Evolutionary conservation across 2,113 vertebrate genomes (phyloP), one percentile per base, ranked within the genome.

Genomic region (Tauraco erythrolophus): DNA sequence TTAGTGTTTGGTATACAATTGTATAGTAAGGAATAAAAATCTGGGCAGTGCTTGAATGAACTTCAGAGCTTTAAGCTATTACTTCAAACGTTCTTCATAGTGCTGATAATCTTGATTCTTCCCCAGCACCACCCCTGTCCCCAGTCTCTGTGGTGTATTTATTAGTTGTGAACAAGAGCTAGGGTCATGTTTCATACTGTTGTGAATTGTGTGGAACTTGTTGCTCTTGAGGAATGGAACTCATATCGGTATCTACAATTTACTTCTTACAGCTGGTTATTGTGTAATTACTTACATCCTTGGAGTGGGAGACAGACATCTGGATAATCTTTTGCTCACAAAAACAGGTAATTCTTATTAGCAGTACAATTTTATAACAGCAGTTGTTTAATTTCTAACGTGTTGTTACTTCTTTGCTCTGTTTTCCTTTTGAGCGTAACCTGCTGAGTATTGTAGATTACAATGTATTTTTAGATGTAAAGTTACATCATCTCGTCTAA

Each of bases 201-300:
- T 87, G 46, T 91, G 87, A 89, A 93, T 74, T 84, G 54, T 24
- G 15, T 92, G 66, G n/a, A 92, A 92, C 54, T 76, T 90, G 46
- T 72, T 92, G 46, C 33, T 88, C 25, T 92, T 23, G 35, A 53
- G 25, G 74, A 91, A 76, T 5, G 25, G 11, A 70, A 23, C 30
- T 71, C 37, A 27, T 1, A 48, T 14, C 91, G 50, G 54, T 92
- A 21, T 62, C 76, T 76, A 54, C 62, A 82, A 91, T 65, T 94
- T 62, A 31, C 66, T 92, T 95, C 39, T 91, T 98, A 54, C 98
- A 99, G 99, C 99, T 97, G 99, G 99, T 50, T 99, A 99, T 94
- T 99, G 99, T 61, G 99, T 99, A 89, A 99, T 99, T 96, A 99
- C 99, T 0, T 99, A 99, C 85, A 99, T 99, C 84, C 99, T 99